Base-by-base conservation (phyloP, 2,113 vertebrate species). In the Oncorhynchus nerka region DNA sequence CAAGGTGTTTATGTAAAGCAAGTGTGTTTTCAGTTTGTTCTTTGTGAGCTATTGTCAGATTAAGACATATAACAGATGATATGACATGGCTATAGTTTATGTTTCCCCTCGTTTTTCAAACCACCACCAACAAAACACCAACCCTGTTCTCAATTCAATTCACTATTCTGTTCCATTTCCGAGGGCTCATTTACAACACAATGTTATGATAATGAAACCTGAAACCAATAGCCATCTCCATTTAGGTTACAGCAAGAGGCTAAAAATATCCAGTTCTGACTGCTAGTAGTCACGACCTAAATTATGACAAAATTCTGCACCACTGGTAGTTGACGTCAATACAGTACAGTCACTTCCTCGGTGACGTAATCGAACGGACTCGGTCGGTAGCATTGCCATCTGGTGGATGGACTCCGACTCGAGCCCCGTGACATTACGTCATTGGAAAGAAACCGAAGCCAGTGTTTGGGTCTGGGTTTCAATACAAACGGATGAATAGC, bases 291-390 rank as follows among this genome's bases (percentile, higher is more conserved):
- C 89, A 92, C 87, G 87, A 91, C 89, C 80, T 76, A 77, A 76
- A 79, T 84, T 84, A 88, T 90, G 87, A 90, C 87, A 88, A 80
- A 91, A 89, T 87, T 81, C 77, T 90, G 91, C 91, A 90, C 83
- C 89, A 91, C 68, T 85, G 73, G 81, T 81, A 75, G 77, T 3
- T 87, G 88, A 89, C 91, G 88, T 91, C 89, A 89, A 75, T 81
- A 30, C 48, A 65, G 77, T 68, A 79, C 83, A 83, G 76, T 83
- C 88, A 84, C 73, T 79, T 71, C 66, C 49, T 79, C 65, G 64
- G 75, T 89, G 87, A 90, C 87, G 89, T 90, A 84, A 89, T 68
- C 68, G 24, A 64, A 79, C 71, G 68, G 80, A 75, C 61, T 45
- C 26, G 73, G 65, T 61, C 26, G 76, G 68, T 61, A 67, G 71